Conservation (phyloP, 2,797 vertebrate genomes). For the Carapus acus region DNA sequence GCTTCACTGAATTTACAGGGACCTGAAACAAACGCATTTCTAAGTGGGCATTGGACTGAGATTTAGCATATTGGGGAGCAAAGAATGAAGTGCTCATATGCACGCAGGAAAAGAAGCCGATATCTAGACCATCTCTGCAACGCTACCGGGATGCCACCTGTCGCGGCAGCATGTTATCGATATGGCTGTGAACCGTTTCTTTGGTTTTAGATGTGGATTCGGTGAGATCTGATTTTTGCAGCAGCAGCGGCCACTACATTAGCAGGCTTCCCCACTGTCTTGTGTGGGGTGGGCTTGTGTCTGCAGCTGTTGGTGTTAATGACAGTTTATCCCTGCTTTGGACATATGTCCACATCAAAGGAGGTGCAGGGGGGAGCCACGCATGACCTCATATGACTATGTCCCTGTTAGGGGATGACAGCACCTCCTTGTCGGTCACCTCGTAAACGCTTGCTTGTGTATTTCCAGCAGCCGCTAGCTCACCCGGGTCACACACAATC, state of each 20-base stretch:
- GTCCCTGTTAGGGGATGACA: constrained; percentile 38
- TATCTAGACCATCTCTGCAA: constrained; percentile 6
- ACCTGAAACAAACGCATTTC: no score
- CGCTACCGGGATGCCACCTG: constrained; percentile 54
- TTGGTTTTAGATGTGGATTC: constrained; percentile 59
- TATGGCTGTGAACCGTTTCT: constrained; percentile 61
- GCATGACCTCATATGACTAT: constrained; percentile 54
- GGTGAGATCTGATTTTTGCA: constrained; percentile 38
- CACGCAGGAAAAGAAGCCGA: constrained; percentile 18
- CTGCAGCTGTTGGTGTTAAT: constrained; percentile 70
- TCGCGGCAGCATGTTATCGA: constrained; percentile 59
- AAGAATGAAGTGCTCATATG: constrained; percentile 4
- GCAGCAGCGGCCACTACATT: constrained; percentile 12
- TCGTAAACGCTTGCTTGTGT: constrained; percentile 57
- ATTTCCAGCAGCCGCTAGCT: constrained; percentile 50
- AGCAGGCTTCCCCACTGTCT: constrained; percentile 43
- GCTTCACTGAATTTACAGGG: no score
- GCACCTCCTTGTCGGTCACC: constrained; percentile 48
- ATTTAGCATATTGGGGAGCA: no score
- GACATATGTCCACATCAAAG: constrained; percentile 63
- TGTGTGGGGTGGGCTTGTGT: constrained; percentile 39
- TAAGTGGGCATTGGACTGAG: no score
- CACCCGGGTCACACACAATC: constrained; percentile 43
- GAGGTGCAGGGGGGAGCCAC: constrained; percentile 13
- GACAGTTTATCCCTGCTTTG: constrained; percentile 61